Evolutionary conservation across 2,113 vertebrate species (phyloP), one percentile per base, ranked within the genome.

Genomic region (Zosterops borbonicus): DNA sequence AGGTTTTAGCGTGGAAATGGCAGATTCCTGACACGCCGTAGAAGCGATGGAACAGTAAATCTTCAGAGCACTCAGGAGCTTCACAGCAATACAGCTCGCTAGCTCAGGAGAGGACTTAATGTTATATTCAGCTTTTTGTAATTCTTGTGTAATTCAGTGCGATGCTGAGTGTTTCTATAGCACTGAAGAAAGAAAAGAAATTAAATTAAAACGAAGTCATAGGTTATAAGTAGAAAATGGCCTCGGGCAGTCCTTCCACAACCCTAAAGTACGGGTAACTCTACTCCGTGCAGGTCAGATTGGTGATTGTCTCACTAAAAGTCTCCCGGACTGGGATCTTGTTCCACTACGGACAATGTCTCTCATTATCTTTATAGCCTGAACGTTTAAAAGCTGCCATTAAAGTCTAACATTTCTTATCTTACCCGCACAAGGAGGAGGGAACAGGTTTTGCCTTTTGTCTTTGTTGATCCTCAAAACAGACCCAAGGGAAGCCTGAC

Each of bases 1-100:
- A 0, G 1, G 9, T 6, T 33, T 8, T 4, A 5, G 14, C 28
- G 0, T 10, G 64, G 35, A 12, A 60, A 9, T 2, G 7, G 49
- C 49, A 3, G 10, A 2, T 67, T 11, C 1, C 19, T 9, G 42
- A 6, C 23, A 2, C 23, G 3, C 62, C 6, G 9, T 2, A 1
- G 21, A 11, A 13, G 9, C 29, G 15, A 5, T 6, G 33, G 62
- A 65, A 19, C n/a, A 9, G 24, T 1, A 28, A 16, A 2, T 12
- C 12, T 33, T 16, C 35, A 9, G 29, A 5, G 23, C 7, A 2
- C 14, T 14, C 28, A 4, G 9, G 39, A 46, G 33, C 12, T 4
- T 46, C 47, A 9, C 18, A 16, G 71, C 41, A 22, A 0, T 0
- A 27, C 28, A 87, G 19, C 37, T 50, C 23, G 0, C 22, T 20